Evolutionary conservation across 2,888 invertebrate species (phyloP).

Genomic region (Adela reaumurella): DNA sequence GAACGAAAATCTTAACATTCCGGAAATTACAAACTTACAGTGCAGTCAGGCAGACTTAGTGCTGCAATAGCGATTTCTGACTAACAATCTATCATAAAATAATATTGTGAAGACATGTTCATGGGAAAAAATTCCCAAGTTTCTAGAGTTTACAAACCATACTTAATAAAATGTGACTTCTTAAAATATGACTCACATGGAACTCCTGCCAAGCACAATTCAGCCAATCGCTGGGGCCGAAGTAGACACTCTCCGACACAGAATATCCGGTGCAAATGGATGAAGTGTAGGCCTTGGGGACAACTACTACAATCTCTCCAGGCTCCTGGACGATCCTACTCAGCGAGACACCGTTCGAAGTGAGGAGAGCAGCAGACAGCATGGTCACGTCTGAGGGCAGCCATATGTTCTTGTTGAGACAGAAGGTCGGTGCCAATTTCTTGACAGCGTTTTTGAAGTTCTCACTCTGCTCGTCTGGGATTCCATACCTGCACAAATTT

Average conservation of each 20-base stretch:
- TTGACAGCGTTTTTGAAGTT: constrained; percentile 74
- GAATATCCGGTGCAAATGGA: constrained; percentile 86
- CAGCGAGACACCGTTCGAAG: constrained; percentile 72
- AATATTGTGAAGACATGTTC: too few species aligned
- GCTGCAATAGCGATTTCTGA: too few species aligned
- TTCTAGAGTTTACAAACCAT: too few species aligned
- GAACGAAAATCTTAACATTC: too few species aligned
- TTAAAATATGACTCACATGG: too few species aligned
- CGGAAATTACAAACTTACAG: too few species aligned
- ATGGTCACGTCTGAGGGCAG: constrained; percentile 88
- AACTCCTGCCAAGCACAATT: too few species aligned
- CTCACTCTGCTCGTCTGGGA: constrained; percentile 73
- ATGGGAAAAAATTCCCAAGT: too few species aligned
- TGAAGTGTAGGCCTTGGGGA: constrained; percentile 85
- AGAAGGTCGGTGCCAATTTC: constrained; percentile 74
- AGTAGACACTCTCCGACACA: constrained; percentile 90
- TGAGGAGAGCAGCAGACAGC: constrained; percentile 81
- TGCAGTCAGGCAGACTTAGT: too few species aligned
- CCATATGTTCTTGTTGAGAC: constrained; percentile 82
- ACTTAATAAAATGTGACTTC: too few species aligned
- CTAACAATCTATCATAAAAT: too few species aligned
- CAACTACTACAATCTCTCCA: constrained; percentile 86
- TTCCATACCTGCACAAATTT: constrained; percentile 67
- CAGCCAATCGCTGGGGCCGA: constrained; percentile 79
- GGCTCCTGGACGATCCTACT: constrained; percentile 79